Evolutionary conservation across 1,140 invertebrate species (phyloP), one percentile per base, ranked within the genome.

Genomic region (Drosophila ambigua): DNA sequence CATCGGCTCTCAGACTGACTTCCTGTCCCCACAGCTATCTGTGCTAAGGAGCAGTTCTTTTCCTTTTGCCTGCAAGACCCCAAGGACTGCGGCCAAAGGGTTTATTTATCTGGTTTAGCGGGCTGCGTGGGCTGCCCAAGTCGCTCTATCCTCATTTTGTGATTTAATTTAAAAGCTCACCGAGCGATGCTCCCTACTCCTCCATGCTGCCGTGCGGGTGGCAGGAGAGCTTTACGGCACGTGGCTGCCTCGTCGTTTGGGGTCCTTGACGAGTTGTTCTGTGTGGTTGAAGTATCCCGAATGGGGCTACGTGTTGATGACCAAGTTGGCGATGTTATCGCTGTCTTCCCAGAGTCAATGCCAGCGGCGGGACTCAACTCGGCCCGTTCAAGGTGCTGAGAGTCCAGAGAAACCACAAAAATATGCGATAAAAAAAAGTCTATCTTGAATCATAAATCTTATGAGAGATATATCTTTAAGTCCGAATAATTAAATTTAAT

Each of bases 21-120:
- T 85, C 73, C 77, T 85, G 77, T 77, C 69, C 39, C 80, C 58
- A 51, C 68, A 55, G 72, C 82, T 87, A 81, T 61, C 50, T 64
- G 48, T 45, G 15, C 43, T 46, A 68, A 77, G 72, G 45, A 64
- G 71, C 53, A 68, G 45, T 48, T 46, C 31, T 35, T 9, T 11
- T 35, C 3, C 31, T 35, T 9, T 2, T 35, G 59, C 55, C 63
- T 44, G 64, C 65, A 75, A 69, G 78, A 75, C 64, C 78, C 75
- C 52, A 35, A 67, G 68, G 61, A 87, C 64, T 85, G 51, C 64
- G 65, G 73, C 82, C 78, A 87, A 85, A 87, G 82, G 82, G 82
- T 85, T 85, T 77, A 85, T 87, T 85, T 85, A 85, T 85, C 87
- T 85, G 74, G 82, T 78, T 85, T 85, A 82, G 82, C 79, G 65